phyloP scores from a whole-genome alignment of 2,113 vertebrate genomes.

The Dasypus novemcinctus region DNA sequence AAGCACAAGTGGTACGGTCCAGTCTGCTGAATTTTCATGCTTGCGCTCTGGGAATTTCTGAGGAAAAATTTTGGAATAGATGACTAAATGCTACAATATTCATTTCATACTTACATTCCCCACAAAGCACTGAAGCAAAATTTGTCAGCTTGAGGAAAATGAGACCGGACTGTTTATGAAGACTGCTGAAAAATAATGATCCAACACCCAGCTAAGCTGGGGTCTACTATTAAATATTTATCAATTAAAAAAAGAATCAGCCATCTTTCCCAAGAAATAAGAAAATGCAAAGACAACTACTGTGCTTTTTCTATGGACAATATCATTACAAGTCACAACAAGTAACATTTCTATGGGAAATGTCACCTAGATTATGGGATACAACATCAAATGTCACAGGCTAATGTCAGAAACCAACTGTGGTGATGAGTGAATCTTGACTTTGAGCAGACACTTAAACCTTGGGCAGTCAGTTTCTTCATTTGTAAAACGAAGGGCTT shows the following conservation, averaged over 20 bases:
- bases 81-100: constrained; percentile 6
- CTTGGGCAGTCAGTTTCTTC: neutral
- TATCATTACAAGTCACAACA: neutral
- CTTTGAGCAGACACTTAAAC: neutral
- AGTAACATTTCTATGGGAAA: neutral
- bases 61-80: neutral
- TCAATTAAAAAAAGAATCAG: neutral
- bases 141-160: neutral
- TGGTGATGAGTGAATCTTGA: neutral
- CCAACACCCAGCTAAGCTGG: neutral
- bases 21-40: neutral
- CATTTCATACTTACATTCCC: neutral
- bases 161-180: neutral
- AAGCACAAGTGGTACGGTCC: neutral
- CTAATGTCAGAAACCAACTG: neutral
- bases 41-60: neutral
- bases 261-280: neutral
- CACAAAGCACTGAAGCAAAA: neutral
- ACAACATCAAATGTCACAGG: neutral
- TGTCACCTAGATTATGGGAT: neutral
- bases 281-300: neutral
- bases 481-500: neutral
- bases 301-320: neutral
- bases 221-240: neutral
- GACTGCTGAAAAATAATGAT: neutral